phyloP scores from a whole-genome alignment of 2,113 vertebrate species.

The Rafetus swinhoei region DNA sequence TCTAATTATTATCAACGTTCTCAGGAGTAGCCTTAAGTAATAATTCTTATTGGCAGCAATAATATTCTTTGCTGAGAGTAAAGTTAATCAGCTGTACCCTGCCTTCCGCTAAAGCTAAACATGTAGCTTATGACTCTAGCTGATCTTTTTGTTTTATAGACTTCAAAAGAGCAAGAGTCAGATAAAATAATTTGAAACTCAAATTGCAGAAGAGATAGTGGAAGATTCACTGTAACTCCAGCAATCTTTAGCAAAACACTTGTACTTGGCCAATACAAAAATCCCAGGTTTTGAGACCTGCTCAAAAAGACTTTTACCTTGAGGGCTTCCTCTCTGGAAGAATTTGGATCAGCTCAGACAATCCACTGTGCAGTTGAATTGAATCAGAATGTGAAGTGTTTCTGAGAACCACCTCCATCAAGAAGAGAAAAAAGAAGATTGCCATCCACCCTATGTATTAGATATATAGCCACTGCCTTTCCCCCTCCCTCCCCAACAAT shows the following conservation, averaged over 20 bases:
- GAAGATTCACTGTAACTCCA: not conserved
- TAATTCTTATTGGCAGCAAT: conserved; percentile 41
- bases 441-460: not conserved
- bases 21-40: conserved; percentile 5
- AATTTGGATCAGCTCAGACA: not conserved
- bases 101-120: conserved; percentile 11
- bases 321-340: not conserved
- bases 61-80: conserved; percentile 15
- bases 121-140: not conserved
- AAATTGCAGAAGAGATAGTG: not conserved
- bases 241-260: not conserved
- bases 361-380: not conserved
- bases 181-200: not conserved
- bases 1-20: conserved; percentile 29
- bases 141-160: not conserved
- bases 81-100: conserved; percentile 30
- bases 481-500: too few relatives aligned
- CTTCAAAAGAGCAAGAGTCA: not conserved
- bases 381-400: not conserved
- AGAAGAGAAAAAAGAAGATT: not conserved
- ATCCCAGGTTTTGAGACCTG: not conserved
- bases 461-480: not conserved
- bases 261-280: not conserved
- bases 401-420: not conserved
- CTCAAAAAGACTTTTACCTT: not conserved